Percentiles rank a stretch among this genome's conserved stretches.
Conservation (phyloP, 2,888 invertebrate species). For the Pseudococcus viburni region DNA sequence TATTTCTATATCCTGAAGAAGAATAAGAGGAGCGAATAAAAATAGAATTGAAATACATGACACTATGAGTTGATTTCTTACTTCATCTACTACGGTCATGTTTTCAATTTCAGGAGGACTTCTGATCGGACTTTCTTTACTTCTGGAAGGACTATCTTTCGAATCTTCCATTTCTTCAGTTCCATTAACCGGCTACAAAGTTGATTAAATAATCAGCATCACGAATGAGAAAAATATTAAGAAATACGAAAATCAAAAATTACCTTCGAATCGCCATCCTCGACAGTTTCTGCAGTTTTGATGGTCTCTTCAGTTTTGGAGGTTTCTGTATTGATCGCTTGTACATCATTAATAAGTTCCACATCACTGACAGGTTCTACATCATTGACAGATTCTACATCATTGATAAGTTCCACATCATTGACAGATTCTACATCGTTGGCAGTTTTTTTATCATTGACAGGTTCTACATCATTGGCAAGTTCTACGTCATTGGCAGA, state of each 20-base stretch:
- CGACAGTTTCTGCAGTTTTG: neutral
- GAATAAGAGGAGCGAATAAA: neutral
- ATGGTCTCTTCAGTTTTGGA: no score
- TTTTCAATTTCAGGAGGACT: conserved; percentile 63
- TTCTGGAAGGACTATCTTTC: neutral
- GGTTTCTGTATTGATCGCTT: no score
- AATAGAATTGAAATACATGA: neutral
- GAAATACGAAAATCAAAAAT: neutral
- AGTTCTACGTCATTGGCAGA: no score
- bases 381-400: no score
- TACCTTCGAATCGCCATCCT: neutral
- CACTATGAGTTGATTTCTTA: neutral
- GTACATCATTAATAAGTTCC: no score
- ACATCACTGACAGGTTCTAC: no score
- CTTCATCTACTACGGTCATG: conserved; percentile 64
- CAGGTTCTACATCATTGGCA: no score
- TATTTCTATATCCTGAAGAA: conserved; percentile 54
- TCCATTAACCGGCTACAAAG: conserved; percentile 37
- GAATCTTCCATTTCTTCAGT: conserved; percentile 6
- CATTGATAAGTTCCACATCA: no score
- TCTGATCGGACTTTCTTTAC: conserved; percentile 38
- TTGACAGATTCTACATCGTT: no score
- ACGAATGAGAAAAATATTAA: neutral
- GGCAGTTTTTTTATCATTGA: no score
- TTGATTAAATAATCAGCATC: neutral